Base-by-base conservation (phyloP, 2,113 vertebrate genomes). In the Phainopepla nitens region DNA sequence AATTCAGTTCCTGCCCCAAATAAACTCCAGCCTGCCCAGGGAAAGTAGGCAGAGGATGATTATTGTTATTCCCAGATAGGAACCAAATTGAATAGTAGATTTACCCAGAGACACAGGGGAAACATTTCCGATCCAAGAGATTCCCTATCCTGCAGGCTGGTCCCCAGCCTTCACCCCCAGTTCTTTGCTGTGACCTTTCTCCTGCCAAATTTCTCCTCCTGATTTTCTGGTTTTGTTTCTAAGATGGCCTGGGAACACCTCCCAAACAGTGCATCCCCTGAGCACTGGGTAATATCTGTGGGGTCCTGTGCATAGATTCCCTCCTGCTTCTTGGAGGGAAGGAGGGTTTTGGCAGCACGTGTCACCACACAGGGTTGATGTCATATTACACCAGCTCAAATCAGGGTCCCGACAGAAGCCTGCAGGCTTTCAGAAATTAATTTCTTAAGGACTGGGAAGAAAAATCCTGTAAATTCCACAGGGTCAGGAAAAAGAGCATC, bases 121-220 rank as follows among this genome's bases (percentile, higher is more conserved):
- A 81, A n/a, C 15, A 33, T 15, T 82, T 76, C 44, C 0, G 0
- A 27, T 13, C 39, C n/a, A 45, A 8, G 2, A 0, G 13, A 18
- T 49, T 20, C 53, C 57, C 33, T 15, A 11, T 35, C 41, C 53
- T 1, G 0, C 31, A 19, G 39, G 18, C 18, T 28, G 35, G 10
- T 61, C 56, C 64, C 83, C 29, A 39, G 49, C 29, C 29, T 89
- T 54, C 39, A 21, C 33, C 27, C 29, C 13, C 13, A 10, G 15
- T 11, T 24, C 6, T 39, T 56, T 73, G 33, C 35, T 70, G 42
- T 6, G 15, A 29, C 44, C 13, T 53, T 54, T 72, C 13, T 50
- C 51, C 35, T 87, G 53, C 16, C 31, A 15, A 4, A 56, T 35
- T 5, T 21, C 61, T 76, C 44, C 61, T 31, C 41, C 9, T 5